phyloP scores from a whole-genome alignment of 1,140 invertebrate species.

The Condylostylus longicornis region DNA sequence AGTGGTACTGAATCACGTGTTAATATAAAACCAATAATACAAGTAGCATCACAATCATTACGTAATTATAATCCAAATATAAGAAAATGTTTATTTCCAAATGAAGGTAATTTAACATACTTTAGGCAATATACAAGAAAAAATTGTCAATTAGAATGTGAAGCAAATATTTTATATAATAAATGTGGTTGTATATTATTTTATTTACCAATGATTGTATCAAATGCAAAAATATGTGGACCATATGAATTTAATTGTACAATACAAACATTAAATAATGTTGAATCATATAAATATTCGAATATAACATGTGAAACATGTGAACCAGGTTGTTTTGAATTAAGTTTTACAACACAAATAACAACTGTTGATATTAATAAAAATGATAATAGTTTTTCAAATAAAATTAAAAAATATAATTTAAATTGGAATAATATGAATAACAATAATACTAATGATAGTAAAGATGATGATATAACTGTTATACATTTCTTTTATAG shows the following conservation, averaged over 20 bases:
- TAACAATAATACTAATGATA: too few species aligned
- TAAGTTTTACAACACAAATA: constrained; percentile 47
- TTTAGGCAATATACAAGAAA: constrained; percentile 28
- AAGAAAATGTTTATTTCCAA: constrained; percentile 54
- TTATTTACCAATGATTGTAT: constrained; percentile 41
- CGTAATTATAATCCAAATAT: constrained; percentile 44
- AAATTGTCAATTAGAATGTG: constrained; percentile 55
- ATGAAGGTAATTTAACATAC: constrained; percentile 48
- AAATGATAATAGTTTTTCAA: too few species aligned
- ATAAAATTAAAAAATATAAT: too few species aligned
- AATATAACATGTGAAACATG: constrained; percentile 37
- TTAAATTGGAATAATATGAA: too few species aligned
- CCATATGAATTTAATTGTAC: constrained; percentile 16
- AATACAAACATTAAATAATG: constrained; percentile 20
- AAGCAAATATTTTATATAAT: constrained; percentile 44
- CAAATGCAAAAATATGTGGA: constrained; percentile 15
- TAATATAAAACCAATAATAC: constrained; percentile 47
- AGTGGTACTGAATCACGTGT: constrained; percentile 53
- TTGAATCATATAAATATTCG: constrained; percentile 27
- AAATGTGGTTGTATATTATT: constrained; percentile 50
- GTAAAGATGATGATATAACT: too few species aligned
- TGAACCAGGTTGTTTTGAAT: constrained; percentile 51
- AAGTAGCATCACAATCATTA: constrained; percentile 42
- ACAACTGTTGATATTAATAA: too few species aligned
- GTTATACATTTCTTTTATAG: too few species aligned